Percentiles rank a stretch among this genome's conserved stretches.
Conservation (phyloP, 92 coral and sea anemone species). For the Bergia sp. region DNA sequence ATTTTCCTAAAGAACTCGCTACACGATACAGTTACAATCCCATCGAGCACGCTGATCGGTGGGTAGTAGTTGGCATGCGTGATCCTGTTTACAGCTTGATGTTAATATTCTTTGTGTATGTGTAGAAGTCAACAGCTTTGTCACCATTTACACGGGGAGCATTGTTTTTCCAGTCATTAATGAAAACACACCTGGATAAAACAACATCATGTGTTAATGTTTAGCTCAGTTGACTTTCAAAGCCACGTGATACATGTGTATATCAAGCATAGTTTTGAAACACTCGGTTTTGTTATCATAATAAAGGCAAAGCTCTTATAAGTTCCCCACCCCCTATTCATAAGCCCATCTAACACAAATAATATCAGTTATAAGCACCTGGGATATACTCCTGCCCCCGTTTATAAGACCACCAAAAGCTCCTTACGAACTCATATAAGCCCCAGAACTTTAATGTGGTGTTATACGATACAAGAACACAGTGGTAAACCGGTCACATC, state of each 20-base stretch:
- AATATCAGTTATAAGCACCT: too few relatives aligned
- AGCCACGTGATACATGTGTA: too few relatives aligned
- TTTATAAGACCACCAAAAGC: too few relatives aligned
- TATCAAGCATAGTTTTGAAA: too few relatives aligned
- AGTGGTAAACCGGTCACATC: neutral
- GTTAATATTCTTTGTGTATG: neutral
- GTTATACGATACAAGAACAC: neutral
- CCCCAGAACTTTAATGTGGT: too few relatives aligned
- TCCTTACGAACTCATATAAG: too few relatives aligned
- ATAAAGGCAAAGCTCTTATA: too few relatives aligned
- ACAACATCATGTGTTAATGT: neutral
- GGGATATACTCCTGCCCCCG: too few relatives aligned
- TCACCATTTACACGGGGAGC: neutral
- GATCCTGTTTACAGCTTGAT: neutral
- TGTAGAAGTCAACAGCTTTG: conserved; percentile 7
- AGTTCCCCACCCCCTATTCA: too few relatives aligned
- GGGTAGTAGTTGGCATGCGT: neutral
- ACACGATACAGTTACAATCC: neutral
- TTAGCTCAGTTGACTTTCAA: too few relatives aligned
- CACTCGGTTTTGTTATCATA: too few relatives aligned
- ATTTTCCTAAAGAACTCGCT: neutral
- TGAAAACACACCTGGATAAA: neutral
- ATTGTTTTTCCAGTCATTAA: conserved; percentile 21
- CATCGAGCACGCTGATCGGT: neutral
- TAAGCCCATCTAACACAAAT: too few relatives aligned